A percentile compares a stretch with the other conserved stretches of the same genome.
phyloP scores from a whole-genome alignment of 2,113 vertebrate genomes.

The Sphyrna mokarran region DNA sequence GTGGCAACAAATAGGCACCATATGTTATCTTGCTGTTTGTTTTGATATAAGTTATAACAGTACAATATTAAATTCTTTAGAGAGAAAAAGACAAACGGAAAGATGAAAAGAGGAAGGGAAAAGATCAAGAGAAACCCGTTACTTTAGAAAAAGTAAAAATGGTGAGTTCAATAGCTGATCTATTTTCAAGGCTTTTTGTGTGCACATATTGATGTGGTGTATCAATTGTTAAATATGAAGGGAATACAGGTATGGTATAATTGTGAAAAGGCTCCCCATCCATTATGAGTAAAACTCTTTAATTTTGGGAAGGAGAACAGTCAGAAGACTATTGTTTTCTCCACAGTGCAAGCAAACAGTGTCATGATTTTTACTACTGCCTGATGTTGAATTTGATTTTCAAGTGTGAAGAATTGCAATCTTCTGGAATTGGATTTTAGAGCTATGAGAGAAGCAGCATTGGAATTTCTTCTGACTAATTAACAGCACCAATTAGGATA shows the following conservation, averaged over 20 bases:
- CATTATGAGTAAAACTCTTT: background rate
- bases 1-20: no score
- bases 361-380: background rate
- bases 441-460: no score
- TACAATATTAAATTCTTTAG: conserved; percentile 45
- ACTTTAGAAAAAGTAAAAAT: conserved; percentile 50
- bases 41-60: background rate
- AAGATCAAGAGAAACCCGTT: conserved; percentile 64
- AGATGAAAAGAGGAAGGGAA: conserved; percentile 76
- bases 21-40: background rate
- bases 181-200: background rate
- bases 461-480: background rate
- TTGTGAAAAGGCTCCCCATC: background rate
- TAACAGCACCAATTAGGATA: background rate
- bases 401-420: background rate
- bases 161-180: background rate
- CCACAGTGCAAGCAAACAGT: background rate
- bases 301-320: background rate
- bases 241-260: background rate
- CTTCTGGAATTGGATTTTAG: background rate
- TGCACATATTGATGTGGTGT: background rate
- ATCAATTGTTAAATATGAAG: background rate
- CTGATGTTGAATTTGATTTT: background rate
- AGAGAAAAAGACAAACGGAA: conserved; percentile 82
- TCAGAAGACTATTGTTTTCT: background rate